Base-by-base conservation (phyloP, 1,140 invertebrate genomes). In the Ctenoplectra terminalis region DNA sequence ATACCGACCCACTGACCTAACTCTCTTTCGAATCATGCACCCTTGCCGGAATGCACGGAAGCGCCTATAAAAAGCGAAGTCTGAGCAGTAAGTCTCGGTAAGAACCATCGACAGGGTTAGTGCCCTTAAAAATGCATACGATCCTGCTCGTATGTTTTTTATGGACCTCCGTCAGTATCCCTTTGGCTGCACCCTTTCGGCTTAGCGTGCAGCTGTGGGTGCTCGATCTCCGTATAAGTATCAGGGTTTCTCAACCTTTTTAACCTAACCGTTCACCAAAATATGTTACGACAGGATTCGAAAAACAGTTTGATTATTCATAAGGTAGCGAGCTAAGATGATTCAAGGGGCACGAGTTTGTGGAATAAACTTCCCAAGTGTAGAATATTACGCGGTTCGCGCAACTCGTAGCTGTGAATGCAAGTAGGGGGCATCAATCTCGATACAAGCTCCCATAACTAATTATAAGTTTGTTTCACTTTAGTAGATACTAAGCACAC, bases 81-180 rank as follows among this genome's bases (percentile, higher is more conserved):
- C 61, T 60, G 73, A 73, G 73, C 83, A 73, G 61, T 86, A 86
- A 86, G 85, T 85, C 54, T 43, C 60, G 60, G 78, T 86, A 85
- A 85, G 85, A 75, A 85, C 73, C 73, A 86, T 85, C 81, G 85
- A 82, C 83, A 78, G 73, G 73, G 85, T 86, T 86, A 86, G 83
- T 86, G 70, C 85, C 71, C 64, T 86, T 87, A 87, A 87, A 87
- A 87, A 83, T 82, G 81, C 70, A 83, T 86, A 86, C 74, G 64
- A 87, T 70, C 84, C 40, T 43, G 80, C 69, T 83, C 84, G 58
- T 86, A 83, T 70, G 74, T 64, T 86, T 87, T 87, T 87, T 87
- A 86, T 77, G 69, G 61, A 69, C 43, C 75, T 56, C 46, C 67
- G 58, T 70, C 31, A 50, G 58, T 81, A 75, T 54, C 50, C 40